A percentile compares a stretch with the other conserved stretches of the same genome.
Conservation (phyloP, 2,113 vertebrate genomes). For the Nicator chloris region DNA sequence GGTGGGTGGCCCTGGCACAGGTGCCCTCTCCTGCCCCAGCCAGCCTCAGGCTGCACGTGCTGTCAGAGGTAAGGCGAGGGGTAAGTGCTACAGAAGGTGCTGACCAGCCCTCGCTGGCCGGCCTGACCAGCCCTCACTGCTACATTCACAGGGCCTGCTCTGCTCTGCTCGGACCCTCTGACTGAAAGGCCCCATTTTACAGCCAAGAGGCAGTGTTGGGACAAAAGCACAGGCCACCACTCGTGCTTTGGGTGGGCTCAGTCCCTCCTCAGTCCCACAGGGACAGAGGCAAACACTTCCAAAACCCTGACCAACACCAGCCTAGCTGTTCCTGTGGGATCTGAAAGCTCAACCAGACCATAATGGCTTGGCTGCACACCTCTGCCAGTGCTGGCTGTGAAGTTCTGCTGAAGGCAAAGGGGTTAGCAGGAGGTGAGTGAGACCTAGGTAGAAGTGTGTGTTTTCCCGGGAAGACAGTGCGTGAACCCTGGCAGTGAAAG, state of each 20-base stretch:
- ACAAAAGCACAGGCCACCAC: not conserved
- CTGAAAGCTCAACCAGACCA: not conserved
- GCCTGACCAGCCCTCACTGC: not conserved
- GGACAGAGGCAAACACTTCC: not conserved
- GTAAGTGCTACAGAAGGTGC: not conserved
- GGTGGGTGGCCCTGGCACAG: not conserved
- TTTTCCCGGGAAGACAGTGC: constrained; percentile 72
- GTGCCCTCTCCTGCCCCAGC: not conserved
- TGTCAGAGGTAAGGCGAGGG: not conserved
- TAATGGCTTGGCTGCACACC: not conserved
- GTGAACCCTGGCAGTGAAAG: constrained; percentile 73
- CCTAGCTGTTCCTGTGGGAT: not conserved
- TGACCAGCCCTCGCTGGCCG: not conserved
- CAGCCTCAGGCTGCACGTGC: not conserved
- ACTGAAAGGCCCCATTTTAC: not conserved
- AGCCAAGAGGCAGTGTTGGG: not conserved
- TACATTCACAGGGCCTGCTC: not conserved
- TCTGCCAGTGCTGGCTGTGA: not conserved
- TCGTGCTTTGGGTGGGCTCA: not conserved
- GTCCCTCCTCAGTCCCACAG: not conserved
- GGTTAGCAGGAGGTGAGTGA: not conserved
- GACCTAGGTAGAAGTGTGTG: constrained; percentile 60
- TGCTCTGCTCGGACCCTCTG: not conserved
- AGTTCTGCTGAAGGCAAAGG: not conserved
- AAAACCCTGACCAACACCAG: not conserved